Evolutionary conservation across 1,140 invertebrate species (phyloP).

Genomic region (Elysia chlorotica): DNA sequence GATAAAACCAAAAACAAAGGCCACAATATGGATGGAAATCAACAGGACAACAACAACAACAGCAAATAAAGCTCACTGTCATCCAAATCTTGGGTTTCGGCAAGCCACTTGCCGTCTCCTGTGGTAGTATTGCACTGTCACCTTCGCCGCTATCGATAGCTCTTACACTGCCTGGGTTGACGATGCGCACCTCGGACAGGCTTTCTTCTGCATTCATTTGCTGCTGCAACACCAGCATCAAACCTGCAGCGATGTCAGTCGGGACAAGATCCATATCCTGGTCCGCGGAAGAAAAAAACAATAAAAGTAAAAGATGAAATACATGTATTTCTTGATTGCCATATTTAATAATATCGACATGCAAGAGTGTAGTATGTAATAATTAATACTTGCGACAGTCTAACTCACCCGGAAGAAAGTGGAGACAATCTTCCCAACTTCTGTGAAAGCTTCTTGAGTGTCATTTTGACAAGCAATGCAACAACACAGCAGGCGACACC

Average conservation of each 20-base stretch:
- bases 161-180: not conserved
- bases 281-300: not conserved
- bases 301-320: no score
- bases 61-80: no score
- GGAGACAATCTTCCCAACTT: constrained; percentile 70
- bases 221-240: constrained; percentile 73
- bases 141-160: no score
- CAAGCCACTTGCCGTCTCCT: no score
- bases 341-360: no score
- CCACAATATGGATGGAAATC: no score
- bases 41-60: no score
- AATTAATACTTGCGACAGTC: no score
- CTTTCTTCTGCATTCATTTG: constrained; percentile 71
- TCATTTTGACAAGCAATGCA: constrained; percentile 76
- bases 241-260: constrained; percentile 85
- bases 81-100: constrained; percentile 69
- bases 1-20: no score
- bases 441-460: constrained; percentile 80
- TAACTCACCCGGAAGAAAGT: constrained; percentile 52
- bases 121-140: not conserved
- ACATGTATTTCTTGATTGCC: no score
- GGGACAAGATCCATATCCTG: constrained; percentile 85
- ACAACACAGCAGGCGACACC: constrained; percentile 73
- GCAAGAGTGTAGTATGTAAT: no score
- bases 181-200: constrained; percentile 55